Evolutionary conservation across 2,113 vertebrate species (phyloP), one percentile per base, ranked within the genome.

Genomic region (Daphoenositta chrysoptera): DNA sequence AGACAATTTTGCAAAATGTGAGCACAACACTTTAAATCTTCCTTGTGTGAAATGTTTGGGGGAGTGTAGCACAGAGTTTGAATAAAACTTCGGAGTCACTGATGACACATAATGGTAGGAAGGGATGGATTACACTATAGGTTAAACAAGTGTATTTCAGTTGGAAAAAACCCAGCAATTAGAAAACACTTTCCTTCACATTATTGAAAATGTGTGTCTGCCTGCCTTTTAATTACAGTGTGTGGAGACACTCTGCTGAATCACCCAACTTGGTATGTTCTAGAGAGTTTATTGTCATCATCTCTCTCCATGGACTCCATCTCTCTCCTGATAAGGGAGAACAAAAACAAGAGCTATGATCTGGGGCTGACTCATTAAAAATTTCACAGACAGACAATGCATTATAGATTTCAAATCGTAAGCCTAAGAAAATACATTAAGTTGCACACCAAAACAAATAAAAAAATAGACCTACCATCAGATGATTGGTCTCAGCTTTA

Each of bases 141-240:
- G 90, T 95, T 96, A 96, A 96, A 93, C 66, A 93, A 96, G 68
- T 85, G 60, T 78, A 84, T 95, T 97, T 93, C 90, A 81, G 22
- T 9, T 88, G 88, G 83, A 90, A 93, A 93, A 86, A 93, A 75
- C 0, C 13, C 89, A 95, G 58, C 64, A 93, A 95, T 97, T 97
- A 94, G 76, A 96, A 96, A 90, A 93, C 89, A 56, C 73, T 96
- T 97, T 93, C 78, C 81, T 94, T 91, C 92, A 90, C 40, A 89
- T 89, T 89, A 94, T 73, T 93, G 87, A 90, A 96, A 96, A 94
- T 97, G 40, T 95, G 90, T 96, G 92, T 90, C 93, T 96, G 94
- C 94, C 96, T 96, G 96, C 96, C 95, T 96, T 95, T 97, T 96
- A 97, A 97, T 97, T 96, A 91, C 71, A 84, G 75, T 81, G 61